Percentiles rank a stretch among this genome's conserved stretches.
Conservation (phyloP, 2,888 invertebrate species). For the Tenthredo amoena region DNA sequence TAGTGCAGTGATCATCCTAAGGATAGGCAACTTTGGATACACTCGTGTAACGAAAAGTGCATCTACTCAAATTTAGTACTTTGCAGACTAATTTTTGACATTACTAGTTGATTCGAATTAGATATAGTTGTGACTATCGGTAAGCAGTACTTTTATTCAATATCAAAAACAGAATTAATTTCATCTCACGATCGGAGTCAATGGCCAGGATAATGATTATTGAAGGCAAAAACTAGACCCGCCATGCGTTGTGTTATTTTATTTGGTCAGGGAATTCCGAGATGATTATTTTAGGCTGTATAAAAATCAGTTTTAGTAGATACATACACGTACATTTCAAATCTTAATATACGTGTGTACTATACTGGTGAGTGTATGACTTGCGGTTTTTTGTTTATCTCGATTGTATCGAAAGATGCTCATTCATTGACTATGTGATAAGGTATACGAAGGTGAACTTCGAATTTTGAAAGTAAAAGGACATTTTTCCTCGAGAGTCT, state of each 20-base stretch:
- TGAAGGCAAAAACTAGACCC: background rate
- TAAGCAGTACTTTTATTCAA: background rate
- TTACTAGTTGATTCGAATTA: no score
- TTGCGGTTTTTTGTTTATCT: no score
- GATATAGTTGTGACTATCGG: background rate
- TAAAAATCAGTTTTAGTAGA: background rate
- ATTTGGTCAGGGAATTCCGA: background rate
- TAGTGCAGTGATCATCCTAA: background rate
- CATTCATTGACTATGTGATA: no score
- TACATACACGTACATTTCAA: background rate
- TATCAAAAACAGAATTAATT: background rate
- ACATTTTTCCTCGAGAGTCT: no score
- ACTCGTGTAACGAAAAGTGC: background rate
- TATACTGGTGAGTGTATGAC: no score
- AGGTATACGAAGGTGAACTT: no score
- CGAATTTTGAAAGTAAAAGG: no score
- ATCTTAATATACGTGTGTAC: no score
- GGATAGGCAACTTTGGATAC: slow-evolving; percentile 1
- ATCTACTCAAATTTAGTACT: background rate
- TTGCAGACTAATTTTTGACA: background rate
- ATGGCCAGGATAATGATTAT: background rate
- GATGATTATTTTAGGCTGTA: background rate
- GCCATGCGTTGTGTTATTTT: background rate
- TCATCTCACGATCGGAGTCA: background rate
- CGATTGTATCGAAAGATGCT: no score